Conservation (phyloP, 1,140 invertebrate genomes). For the Pachyrhynchus sulphureomaculatus region DNA sequence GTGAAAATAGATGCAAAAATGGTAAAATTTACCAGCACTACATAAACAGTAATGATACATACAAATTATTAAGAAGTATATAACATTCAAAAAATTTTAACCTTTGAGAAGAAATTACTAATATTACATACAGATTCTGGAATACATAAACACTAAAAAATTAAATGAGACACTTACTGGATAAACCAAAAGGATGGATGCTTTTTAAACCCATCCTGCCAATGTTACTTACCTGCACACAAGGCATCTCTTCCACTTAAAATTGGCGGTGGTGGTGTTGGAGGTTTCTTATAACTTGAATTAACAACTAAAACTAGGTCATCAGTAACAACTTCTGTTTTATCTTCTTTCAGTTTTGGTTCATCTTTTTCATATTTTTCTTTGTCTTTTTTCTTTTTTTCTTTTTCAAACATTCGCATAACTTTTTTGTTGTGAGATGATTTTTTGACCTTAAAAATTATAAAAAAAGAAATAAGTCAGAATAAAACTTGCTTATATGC, state of each 20-base stretch:
- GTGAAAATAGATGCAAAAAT: too few relatives aligned
- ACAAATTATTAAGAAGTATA: too few relatives aligned
- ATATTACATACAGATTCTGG: too few relatives aligned
- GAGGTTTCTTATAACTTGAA: slow-evolving; percentile 43
- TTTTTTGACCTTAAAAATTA: slow-evolving; percentile 68
- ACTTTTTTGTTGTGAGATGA: slow-evolving; percentile 90
- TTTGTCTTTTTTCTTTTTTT: slow-evolving; percentile 70
- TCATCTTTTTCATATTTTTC: slow-evolving; percentile 55
- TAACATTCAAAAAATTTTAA: too few relatives aligned
- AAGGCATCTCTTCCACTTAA: slow-evolving; percentile 79
- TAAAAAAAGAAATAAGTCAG: background rate
- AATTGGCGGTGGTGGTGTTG: slow-evolving; percentile 54
- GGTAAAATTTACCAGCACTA: too few relatives aligned
- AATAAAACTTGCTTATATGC: too few relatives aligned
- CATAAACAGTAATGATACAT: too few relatives aligned
- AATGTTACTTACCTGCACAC: slow-evolving; percentile 59
- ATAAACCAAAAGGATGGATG: too few relatives aligned
- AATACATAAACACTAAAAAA: too few relatives aligned
- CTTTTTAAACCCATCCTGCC: too few relatives aligned
- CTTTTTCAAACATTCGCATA: slow-evolving; percentile 82
- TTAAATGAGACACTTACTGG: too few relatives aligned
- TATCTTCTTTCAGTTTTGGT: slow-evolving; percentile 54
- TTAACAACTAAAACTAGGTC: slow-evolving; percentile 58
- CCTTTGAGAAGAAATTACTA: too few relatives aligned
- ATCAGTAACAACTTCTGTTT: slow-evolving; percentile 62